A percentile compares a stretch with the other conserved stretches of the same genome.
Conservation (phyloP, 2,797 vertebrate species). For the Champsocephalus esox region DNA sequence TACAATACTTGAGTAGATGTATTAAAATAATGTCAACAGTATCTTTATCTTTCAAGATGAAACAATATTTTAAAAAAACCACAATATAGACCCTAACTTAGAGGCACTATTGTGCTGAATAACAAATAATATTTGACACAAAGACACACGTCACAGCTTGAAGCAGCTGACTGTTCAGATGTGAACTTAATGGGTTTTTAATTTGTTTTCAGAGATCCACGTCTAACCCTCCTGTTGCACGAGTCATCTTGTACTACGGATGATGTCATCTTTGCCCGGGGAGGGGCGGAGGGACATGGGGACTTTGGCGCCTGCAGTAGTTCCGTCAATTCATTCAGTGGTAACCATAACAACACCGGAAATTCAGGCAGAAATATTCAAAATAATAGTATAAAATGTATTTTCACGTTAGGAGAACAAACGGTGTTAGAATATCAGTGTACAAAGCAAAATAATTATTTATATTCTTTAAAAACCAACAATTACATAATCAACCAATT, state of each 20-base stretch:
- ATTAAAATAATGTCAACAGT: not conserved
- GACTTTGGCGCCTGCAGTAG: slow-evolving; percentile 57
- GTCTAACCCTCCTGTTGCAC: slow-evolving; percentile 75
- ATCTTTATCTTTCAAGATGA: not conserved
- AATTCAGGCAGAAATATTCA: not conserved
- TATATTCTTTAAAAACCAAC: too few species aligned
- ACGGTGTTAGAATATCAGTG: too few species aligned
- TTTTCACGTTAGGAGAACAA: accelerated
- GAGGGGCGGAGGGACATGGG: slow-evolving; percentile 68
- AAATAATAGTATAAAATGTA: slow-evolving; percentile 6
- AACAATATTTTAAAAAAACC: not conserved
- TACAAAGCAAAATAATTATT: not conserved
- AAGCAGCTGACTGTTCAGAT: not conserved
- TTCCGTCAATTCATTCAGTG: slow-evolving; percentile 16
- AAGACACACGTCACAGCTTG: not conserved
- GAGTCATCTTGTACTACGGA: slow-evolving; percentile 67
- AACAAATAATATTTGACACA: too few species aligned
- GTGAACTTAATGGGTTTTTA: not conserved
- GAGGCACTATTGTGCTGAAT: not conserved
- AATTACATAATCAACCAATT: not conserved
- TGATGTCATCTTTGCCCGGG: slow-evolving; percentile 85
- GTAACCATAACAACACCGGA: slow-evolving; percentile 24
- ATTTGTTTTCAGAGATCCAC: slow-evolving; percentile 41
- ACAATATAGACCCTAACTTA: too few species aligned
- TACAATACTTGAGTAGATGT: not conserved